Percentiles rank a stretch among this genome's conserved stretches.
phyloP scores from a whole-genome alignment of 2,113 vertebrate genomes.

The Zosterops borbonicus region DNA sequence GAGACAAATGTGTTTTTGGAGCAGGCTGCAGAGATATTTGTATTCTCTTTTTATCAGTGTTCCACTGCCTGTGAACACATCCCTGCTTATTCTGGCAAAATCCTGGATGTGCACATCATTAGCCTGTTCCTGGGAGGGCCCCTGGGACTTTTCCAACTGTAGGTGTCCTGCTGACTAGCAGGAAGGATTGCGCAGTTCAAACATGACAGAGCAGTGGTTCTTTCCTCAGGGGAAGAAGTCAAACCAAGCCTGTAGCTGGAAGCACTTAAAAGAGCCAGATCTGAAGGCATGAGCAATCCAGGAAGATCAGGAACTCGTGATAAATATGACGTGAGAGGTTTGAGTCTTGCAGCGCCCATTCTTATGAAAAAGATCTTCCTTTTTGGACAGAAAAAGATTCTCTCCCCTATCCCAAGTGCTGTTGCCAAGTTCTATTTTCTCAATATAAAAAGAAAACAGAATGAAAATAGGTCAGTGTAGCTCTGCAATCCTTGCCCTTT shows the following conservation, averaged over 20 bases:
- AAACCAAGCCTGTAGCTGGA: constrained; percentile 28
- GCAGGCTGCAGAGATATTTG: not conserved
- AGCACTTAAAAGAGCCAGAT: constrained; percentile 12
- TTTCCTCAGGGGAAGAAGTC: constrained; percentile 30
- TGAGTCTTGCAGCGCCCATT: not conserved
- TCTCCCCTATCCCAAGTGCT: not conserved
- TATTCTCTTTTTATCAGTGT: not conserved
- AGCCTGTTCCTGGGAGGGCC: not conserved
- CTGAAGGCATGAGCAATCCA: not conserved
- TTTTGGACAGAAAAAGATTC: not conserved
- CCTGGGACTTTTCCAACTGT: not conserved
- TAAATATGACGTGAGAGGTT: not conserved
- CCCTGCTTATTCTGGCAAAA: not conserved
- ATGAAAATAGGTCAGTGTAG: not conserved
- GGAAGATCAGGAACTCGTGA: not conserved
- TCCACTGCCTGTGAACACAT: not conserved
- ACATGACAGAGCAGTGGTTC: not conserved
- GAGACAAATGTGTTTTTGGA: not conserved
- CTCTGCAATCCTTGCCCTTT: not conserved
- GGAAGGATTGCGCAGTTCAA: not conserved
- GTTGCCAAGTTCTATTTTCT: constrained; percentile 10
- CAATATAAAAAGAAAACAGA: not conserved
- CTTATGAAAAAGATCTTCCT: not conserved
- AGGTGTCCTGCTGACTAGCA: constrained; percentile 26
- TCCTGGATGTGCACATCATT: not conserved